A percentile compares a stretch with the other conserved stretches of the same genome.
phyloP scores from a whole-genome alignment of 2,113 vertebrate genomes.

The Mesocricetus auratus region DNA sequence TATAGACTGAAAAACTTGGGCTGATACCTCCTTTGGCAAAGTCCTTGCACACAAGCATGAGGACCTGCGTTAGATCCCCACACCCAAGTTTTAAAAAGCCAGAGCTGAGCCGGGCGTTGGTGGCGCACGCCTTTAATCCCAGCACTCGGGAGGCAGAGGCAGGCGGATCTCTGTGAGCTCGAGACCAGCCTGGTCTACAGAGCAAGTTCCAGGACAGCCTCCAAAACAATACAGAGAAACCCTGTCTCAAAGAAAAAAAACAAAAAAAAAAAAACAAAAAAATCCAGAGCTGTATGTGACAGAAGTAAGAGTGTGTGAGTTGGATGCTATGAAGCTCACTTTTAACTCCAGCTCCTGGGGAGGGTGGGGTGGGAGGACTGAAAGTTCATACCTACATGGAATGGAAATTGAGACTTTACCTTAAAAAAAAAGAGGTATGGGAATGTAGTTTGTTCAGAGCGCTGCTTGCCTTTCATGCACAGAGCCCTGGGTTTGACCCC shows the following conservation, averaged over 20 bases:
- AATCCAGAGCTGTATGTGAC: too few relatives aligned
- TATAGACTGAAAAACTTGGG: background rate
- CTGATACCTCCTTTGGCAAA: background rate
- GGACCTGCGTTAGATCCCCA: background rate
- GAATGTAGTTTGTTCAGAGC: background rate
- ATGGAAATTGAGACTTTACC: background rate
- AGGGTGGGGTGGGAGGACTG: background rate
- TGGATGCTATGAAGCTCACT: too few relatives aligned
- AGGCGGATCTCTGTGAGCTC: too few relatives aligned
- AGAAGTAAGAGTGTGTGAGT: background rate
- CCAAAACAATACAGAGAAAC: too few relatives aligned
- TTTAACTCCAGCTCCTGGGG: background rate
- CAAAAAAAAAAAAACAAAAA: too few relatives aligned
- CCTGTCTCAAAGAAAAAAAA: background rate
- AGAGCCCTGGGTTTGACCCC: background rate
- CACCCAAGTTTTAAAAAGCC: background rate
- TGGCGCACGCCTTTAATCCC: too few relatives aligned
- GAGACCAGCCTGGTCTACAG: too few relatives aligned
- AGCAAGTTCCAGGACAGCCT: too few relatives aligned
- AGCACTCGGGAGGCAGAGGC: too few relatives aligned
- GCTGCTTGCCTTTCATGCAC: background rate
- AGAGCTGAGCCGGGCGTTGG: too few relatives aligned
- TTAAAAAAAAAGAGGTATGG: background rate
- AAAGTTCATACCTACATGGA: background rate
- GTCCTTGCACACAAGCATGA: background rate